Evolutionary conservation across 2,113 vertebrate species (phyloP), one percentile per base, ranked within the genome.

Genomic region (Ellobius talpinus): DNA sequence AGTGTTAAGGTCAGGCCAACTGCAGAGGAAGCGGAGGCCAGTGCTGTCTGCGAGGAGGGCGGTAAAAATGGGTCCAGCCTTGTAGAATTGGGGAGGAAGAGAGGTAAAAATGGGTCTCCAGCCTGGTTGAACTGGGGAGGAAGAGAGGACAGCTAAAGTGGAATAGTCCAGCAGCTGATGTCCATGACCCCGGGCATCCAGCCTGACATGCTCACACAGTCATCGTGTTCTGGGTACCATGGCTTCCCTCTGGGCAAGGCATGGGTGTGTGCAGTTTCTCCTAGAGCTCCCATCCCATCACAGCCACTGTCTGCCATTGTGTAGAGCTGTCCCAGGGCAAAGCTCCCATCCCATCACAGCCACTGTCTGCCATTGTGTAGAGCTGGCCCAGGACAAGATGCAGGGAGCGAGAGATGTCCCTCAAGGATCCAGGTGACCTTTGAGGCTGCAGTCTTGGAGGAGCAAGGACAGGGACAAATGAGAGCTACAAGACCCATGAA

Each of bases 381-480:
- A 39, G 23, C 55, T 0, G 0, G 17, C 19, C 89, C 45, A 1
- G 61, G 24, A 55, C 1, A 61, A 77, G 47, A 29, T 0, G 7
- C 31, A 5, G 70, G 50, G 85, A 26, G 6, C 52, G 0, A 21
- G 36, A 33, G 13, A 17, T 3, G 2, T 5, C 1, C 9, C 7
- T 24, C 47, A 47, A 7, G 47, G 47, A 6, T 63, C 66, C 0
- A 0, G 13, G 82, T 26, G 23, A 76, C 50, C 66, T 21, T 76
- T 1, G 2, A 4, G 21, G 5, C 0, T 12, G 24, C 1, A n/a
- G 63, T 19, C 2, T 0, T 0, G 52, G 17, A 16, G 78, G 65
- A 89, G 14, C 24, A 61, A 10, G 50, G 86, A 68, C 11, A 0
- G 42, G 33, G 42, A 1, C 13, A 24, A 47, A 61, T 19, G 19